Percentiles rank a stretch among this genome's conserved stretches.
These are phyloP conservation scores for Pollenia amentaria DNA, from an alignment of 2,888 invertebrate genomes.

Conservation along the genomic window DNA sequence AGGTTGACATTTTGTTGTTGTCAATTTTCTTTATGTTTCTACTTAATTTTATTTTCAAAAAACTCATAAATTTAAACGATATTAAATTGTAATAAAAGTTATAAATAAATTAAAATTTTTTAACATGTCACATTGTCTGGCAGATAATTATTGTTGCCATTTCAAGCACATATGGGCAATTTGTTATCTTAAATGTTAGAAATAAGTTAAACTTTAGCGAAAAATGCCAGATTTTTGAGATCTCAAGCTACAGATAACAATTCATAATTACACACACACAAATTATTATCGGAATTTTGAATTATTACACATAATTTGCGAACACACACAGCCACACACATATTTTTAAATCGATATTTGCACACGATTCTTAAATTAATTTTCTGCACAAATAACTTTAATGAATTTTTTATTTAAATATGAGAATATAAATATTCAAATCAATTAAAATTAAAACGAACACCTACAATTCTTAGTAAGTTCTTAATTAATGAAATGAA, in stretches of 20 bases:
- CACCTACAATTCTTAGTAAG: conserved; percentile 3
- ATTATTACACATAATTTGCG: conserved; percentile 43
- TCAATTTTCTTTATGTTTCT: neutral
- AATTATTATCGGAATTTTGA: conserved; percentile 18
- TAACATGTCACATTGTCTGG: conserved; percentile 19
- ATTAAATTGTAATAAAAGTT: neutral
- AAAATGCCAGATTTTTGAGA: conserved; percentile 16
- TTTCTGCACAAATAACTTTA: neutral
- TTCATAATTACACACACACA: conserved; percentile 29
- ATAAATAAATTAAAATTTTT: neutral
- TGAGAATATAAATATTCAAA: neutral
- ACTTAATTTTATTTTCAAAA: neutral
- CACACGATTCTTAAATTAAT: conserved; percentile 10
- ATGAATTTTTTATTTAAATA: neutral
- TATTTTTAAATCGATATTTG: conserved; percentile 7
- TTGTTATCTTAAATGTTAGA: conserved; percentile 36
- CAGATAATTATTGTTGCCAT: conserved; percentile 29
- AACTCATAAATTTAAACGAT: neutral
- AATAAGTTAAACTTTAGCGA: neutral
- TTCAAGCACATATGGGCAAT: conserved; percentile 15
- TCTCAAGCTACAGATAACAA: conserved; percentile 46
- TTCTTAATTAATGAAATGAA: neutral
- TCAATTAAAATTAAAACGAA: conserved; percentile 31
- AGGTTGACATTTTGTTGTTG: no score
- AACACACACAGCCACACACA: neutral